Base-by-base conservation (phyloP, 2,797 vertebrate genomes). In the Semaprochilodus insignis region DNA sequence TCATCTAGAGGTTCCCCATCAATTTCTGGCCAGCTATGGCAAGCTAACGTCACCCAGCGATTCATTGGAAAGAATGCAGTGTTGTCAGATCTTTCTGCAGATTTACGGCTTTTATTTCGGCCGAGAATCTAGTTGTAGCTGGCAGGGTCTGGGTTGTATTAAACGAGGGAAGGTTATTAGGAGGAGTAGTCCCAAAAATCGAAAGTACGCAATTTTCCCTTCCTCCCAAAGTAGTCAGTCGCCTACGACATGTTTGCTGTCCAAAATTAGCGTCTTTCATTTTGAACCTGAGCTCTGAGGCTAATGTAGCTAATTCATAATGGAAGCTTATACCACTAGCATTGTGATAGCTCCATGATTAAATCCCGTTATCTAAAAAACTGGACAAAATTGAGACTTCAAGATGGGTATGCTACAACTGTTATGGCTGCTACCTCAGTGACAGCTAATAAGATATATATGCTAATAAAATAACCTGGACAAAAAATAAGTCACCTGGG, bases 31-130 rank as follows among this genome's bases (percentile, higher is more conserved):
- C 63, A 78, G 67, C 54, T 60, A 60, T 13, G 67, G 85, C 70
- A 21, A 59, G 36, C 25, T 77, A 62, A 85, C 31, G 60, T 85
- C 81, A 78, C 44, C 48, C 48, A 59, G 62, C 73, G 23, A 60
- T 67, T 67, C 52, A 66, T 70, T 16, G 13, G 57, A 63, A 77
- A 16, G 69, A 77, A 36, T 67, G 34, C 17, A 60, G 4, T 51
- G 80, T 23, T 79, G 76, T 81, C 51, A 69, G 71, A 51, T 40
- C 62, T 70, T 78, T 44, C 25, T 78, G 27, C 52, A 79, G 83
- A 88, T 84, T 87, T 87, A 86, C 79, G 11, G 76, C 55, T 60
- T 80, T 63, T 57, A 78, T 54, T 80, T 79, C 71, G 66, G 52
- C 71, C 48, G 27, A 57, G 69, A 60, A 60, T 70, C 48, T 66